Percentiles rank a stretch among this genome's conserved stretches.
Conservation (phyloP, 92 coral and sea anemone genomes). For the Zoanthus sociatus region DNA sequence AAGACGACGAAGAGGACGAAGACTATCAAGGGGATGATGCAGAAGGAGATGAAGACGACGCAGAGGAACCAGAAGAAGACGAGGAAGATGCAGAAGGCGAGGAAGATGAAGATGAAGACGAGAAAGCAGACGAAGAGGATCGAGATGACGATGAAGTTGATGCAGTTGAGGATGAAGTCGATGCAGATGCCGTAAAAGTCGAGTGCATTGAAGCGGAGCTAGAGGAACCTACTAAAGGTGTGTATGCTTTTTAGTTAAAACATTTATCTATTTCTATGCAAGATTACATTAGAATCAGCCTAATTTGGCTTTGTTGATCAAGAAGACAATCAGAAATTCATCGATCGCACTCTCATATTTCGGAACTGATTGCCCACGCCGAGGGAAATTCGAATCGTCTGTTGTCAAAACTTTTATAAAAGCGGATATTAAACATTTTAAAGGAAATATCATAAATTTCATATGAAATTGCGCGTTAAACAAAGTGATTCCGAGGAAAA, state of each 20-base stretch:
- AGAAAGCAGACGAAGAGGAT: constrained; percentile 50
- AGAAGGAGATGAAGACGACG: constrained; percentile 78
- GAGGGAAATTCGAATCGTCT: constrained; percentile 48
- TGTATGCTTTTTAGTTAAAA: neutral
- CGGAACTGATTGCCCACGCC: constrained; percentile 31
- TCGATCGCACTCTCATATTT: neutral
- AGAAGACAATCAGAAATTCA: neutral
- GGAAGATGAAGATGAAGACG: constrained; percentile 64
- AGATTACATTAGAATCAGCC: neutral
- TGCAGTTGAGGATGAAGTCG: constrained; percentile 79
- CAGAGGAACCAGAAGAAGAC: constrained; percentile 68
- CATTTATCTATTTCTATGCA: neutral
- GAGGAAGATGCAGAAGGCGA: constrained; percentile 81
- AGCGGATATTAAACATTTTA: neutral
- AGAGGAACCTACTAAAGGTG: constrained; percentile 62
- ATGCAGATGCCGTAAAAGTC: constrained; percentile 76
- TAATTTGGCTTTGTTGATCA: constrained; percentile 17
- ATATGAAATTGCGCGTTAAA: neutral
- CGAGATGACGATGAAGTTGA: constrained; percentile 65
- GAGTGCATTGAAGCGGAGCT: constrained; percentile 55
- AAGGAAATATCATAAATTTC: neutral
- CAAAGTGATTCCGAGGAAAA: neutral
- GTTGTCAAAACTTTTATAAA: neutral
- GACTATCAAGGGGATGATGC: constrained; percentile 80
- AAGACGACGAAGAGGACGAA: constrained; percentile 77